A percentile compares a stretch with the other conserved stretches of the same genome.
Conservation (phyloP, 2,113 vertebrate genomes). For the Rhineura floridana region DNA sequence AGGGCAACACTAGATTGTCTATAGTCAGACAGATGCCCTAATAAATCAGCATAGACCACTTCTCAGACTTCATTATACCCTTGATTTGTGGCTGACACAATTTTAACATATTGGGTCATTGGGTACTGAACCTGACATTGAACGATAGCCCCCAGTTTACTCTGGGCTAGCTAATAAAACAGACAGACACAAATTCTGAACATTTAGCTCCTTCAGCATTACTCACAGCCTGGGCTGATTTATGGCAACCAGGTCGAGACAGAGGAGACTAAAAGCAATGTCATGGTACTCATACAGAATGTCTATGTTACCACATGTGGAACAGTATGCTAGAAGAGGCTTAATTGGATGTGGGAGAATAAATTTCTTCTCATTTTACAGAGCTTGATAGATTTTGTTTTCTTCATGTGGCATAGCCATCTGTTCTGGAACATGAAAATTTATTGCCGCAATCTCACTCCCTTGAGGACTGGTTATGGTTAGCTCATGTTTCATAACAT, state of each 20-base stretch:
- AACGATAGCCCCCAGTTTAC: constrained; percentile 49
- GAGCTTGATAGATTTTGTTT: constrained; percentile 51
- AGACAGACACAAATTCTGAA: constrained; percentile 58
- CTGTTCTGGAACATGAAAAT: constrained; percentile 65
- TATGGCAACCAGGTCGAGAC: constrained; percentile 38
- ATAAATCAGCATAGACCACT: constrained; percentile 67
- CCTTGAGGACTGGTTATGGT: constrained; percentile 60
- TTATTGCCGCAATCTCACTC: constrained; percentile 64
- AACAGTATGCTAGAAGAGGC: constrained; percentile 47
- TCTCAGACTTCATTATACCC: constrained; percentile 67
- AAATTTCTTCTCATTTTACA: constrained; percentile 52
- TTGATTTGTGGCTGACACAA: constrained; percentile 67
- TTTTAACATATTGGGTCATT: constrained; percentile 62
- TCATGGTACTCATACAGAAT: constrained; percentile 54
- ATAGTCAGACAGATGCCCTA: constrained; percentile 66
- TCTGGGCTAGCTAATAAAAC: constrained; percentile 56
- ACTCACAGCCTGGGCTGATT: constrained; percentile 54
- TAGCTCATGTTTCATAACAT: constrained; percentile 56
- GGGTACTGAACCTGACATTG: constrained; percentile 70
- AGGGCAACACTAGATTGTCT: constrained; percentile 51
- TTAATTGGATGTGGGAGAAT: constrained; percentile 33
- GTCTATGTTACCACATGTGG: constrained; percentile 46
- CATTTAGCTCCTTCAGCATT: constrained; percentile 50
- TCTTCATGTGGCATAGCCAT: constrained; percentile 61
- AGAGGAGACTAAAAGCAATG: constrained; percentile 51